Evolutionary conservation across 37 sponge, comb jelly and placozoan species (phyloP).

Genomic region (Geodia barretti): DNA sequence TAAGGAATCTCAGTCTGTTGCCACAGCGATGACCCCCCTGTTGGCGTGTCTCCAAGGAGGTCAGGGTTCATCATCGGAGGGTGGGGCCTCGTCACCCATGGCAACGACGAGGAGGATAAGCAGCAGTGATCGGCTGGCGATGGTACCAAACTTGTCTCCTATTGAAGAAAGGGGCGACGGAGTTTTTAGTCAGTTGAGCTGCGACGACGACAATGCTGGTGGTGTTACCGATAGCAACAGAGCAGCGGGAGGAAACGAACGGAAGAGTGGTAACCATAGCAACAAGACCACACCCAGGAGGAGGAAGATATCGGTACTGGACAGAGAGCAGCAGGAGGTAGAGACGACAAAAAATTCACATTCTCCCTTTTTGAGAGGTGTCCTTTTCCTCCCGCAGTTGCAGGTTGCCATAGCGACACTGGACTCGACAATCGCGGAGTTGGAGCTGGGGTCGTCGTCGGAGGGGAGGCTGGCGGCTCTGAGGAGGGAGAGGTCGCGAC

Average conservation of each 20-base stretch:
- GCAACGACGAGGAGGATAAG: not conserved
- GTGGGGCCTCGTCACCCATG: not conserved
- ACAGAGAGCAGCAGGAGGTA: constrained; percentile 21
- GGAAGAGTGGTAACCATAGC: not conserved
- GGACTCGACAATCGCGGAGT: constrained; percentile 38
- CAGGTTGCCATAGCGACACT: constrained; percentile 26
- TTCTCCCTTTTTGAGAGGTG: not conserved
- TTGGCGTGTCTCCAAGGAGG: not conserved
- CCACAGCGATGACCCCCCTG: not conserved
- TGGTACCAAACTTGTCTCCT: not conserved
- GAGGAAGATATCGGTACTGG: not conserved
- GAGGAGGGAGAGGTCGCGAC: constrained; percentile 3
- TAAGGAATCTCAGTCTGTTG: not conserved
- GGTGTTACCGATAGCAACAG: not conserved
- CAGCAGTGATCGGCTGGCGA: not conserved
- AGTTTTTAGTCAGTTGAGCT: not conserved
- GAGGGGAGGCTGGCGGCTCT: not conserved
- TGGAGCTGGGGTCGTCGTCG: constrained; percentile 12
- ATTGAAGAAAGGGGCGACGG: too few species aligned
- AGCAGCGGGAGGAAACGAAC: not conserved
- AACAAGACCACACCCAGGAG: not conserved
- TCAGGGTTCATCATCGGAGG: not conserved
- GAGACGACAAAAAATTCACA: not conserved
- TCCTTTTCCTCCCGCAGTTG: not conserved
- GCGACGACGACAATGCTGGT: not conserved